A percentile compares a stretch with the other conserved stretches of the same genome.
Evolutionary conservation across 1,140 invertebrate genomes (phyloP).

Genomic region (Heliconius himera): DNA sequence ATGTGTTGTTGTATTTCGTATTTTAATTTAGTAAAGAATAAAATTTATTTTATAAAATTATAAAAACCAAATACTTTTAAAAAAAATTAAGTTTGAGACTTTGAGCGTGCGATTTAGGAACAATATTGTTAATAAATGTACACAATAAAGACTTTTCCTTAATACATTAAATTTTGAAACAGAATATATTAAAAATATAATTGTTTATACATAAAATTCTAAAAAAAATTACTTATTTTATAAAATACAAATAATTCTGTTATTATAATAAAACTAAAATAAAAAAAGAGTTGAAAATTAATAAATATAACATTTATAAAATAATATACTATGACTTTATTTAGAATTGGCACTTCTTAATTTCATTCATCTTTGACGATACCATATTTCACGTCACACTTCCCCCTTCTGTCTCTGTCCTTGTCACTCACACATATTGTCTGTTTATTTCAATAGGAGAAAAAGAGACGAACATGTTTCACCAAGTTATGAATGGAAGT

Average conservation of each 20-base stretch:
- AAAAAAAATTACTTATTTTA: neutral
- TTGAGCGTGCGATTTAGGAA: no score
- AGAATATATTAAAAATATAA: no score
- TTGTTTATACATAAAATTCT: no score
- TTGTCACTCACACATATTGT: slow-evolving; percentile 26
- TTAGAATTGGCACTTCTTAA: slow-evolving; percentile 15
- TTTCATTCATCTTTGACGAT: slow-evolving; percentile 28
- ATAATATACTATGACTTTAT: neutral
- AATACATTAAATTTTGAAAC: no score
- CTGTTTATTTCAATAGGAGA: slow-evolving; percentile 17
- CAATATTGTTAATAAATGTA: no score
- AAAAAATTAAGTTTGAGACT: no score
- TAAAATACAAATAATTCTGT: neutral
- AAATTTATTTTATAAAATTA: neutral
- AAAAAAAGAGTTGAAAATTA: neutral
- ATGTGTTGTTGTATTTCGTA: neutral
- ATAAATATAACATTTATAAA: neutral
- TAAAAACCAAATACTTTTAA: neutral
- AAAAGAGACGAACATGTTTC: slow-evolving; percentile 43
- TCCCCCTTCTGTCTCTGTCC: slow-evolving; percentile 43
- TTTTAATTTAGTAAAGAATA: neutral
- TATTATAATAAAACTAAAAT: neutral
- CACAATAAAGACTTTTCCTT: no score
- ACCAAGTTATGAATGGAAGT: slow-evolving; percentile 29
- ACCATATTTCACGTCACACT: slow-evolving; percentile 46